Conservation (phyloP, 2,888 invertebrate genomes). For the Microctonus brassicae region DNA sequence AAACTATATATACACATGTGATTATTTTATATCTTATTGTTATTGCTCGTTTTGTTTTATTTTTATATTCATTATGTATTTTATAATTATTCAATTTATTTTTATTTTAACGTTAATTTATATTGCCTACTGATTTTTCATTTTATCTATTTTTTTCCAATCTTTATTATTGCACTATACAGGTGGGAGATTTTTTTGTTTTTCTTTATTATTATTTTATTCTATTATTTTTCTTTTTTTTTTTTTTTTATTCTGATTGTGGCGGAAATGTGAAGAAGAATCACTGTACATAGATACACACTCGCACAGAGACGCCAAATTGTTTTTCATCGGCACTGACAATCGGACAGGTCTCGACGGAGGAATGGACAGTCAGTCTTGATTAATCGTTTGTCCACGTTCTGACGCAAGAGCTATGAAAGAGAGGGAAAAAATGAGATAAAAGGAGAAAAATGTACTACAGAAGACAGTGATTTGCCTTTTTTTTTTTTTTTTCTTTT, state of each 20-base stretch:
- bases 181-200: background rate
- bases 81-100: too few relatives aligned
- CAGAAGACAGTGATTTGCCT: conserved; percentile 22
- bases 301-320: conserved; percentile 10
- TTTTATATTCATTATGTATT: too few relatives aligned
- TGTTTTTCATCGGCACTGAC: conserved; percentile 17
- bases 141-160: conserved; percentile 1
- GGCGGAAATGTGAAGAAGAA: conserved; percentile 14
- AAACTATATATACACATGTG: background rate
- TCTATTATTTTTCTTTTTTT: too few relatives aligned
- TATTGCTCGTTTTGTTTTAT: background rate
- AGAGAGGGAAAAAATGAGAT: background rate
- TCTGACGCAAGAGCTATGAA: background rate
- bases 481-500: too few relatives aligned
- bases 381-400: conserved; percentile 30
- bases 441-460: background rate
- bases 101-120: too few relatives aligned
- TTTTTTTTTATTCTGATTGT: background rate
- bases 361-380: conserved; percentile 12
- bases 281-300: background rate
- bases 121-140: background rate
- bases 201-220: background rate
- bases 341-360: conserved; percentile 23
- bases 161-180: background rate
- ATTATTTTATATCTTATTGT: conserved; percentile 4